Percentiles rank a stretch among this genome's conserved stretches.
phyloP scores from a whole-genome alignment of 2,797 vertebrate species.

The Sebastes variabilis region DNA sequence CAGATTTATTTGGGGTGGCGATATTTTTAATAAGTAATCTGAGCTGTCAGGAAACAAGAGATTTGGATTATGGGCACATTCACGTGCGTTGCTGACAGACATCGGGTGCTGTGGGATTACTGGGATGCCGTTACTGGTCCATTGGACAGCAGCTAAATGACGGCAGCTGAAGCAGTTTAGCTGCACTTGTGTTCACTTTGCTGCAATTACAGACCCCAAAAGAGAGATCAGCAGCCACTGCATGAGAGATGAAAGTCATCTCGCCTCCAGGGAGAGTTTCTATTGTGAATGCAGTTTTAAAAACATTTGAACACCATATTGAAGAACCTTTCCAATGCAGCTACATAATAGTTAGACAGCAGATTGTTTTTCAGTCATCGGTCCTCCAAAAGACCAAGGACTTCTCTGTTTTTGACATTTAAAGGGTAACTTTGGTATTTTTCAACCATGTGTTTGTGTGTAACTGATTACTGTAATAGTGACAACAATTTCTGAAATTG shows the following conservation, averaged over 20 bases:
- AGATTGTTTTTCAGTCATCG: neutral
- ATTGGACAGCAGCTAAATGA: constrained; percentile 5
- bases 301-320: neutral
- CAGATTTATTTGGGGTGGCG: neutral
- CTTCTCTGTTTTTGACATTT: neutral
- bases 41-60: neutral
- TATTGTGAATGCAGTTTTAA: neutral
- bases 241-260: neutral
- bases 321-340: neutral
- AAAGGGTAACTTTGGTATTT: neutral
- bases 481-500: neutral
- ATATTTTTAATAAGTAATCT: constrained; percentile 10
- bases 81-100: neutral
- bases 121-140: neutral
- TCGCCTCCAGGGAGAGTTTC: neutral
- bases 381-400: neutral
- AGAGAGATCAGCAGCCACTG: constrained; percentile 12
- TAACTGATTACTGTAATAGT: no score
- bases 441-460: neutral
- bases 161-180: constrained; percentile 4
- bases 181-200: neutral
- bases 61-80: neutral
- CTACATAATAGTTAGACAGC: neutral
- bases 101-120: neutral
- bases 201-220: neutral